Base-by-base conservation (phyloP, 2,888 invertebrate species). In the Platycheirus albimanus region DNA sequence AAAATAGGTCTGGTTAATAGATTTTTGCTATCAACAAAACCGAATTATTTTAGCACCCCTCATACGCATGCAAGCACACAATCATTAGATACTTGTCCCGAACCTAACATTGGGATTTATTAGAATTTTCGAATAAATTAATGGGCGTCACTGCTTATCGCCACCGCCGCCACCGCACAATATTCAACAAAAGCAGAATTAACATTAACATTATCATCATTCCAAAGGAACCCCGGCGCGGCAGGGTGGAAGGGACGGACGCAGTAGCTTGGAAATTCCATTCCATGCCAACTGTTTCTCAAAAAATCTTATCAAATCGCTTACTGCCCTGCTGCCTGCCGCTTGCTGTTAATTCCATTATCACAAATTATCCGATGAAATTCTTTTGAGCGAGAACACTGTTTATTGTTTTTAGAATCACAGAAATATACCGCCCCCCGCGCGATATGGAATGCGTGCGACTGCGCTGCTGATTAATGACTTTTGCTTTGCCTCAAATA, bases 71-170 rank as follows among this genome's bases (percentile, higher is more conserved):
- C 49, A 17, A 13, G 20, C 36, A 67, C 49, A 67, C 49, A 49
- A 67, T 41, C 38, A 33, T 28, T 54, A 4, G n/a, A n/a, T 8
- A 2, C 8, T 8, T 1, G 7, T 3, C 24, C 2, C 38, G 38
- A 24, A 38, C 33, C 45, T 47, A 45, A 19, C 49, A 49, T 45
- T 45, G n/a, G 17, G 41, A 77, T 81, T 63, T 45, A 56, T 83
- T 78, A 38, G 38, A 54, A 64, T 72, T 71, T 76, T 61, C 38
- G 66, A 71, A 45, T 77, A 71, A 56, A 83, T 83, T 83, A 78
- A 74, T 83, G 78, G 83, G 83, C 69, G 83, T 83, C 72, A 56
- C 56, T 51, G 69, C 78, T 83, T 83, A 83, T 83, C 83, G 20
- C 49, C 54, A 45, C n/a, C n/a, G n/a, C n/a, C n/a, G n/a, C n/a